Percentiles rank a stretch among this genome's conserved stretches.
These are phyloP conservation scores for Vireo altiloquus DNA, from an alignment of 2,113 vertebrate genomes.

Conservation along the genomic window DNA sequence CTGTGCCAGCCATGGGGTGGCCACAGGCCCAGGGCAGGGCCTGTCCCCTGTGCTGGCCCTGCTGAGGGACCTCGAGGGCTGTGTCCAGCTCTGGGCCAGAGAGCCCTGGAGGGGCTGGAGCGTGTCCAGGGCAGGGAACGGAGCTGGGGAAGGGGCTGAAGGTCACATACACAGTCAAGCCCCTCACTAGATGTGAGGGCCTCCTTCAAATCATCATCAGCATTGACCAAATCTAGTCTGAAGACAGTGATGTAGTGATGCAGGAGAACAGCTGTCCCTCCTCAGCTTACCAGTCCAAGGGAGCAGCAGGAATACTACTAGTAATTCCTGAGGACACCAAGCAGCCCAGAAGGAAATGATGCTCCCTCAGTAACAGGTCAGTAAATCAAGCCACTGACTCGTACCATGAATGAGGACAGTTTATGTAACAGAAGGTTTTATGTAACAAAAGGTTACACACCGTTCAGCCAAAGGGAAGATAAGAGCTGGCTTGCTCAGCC, in stretches of 20 bases:
- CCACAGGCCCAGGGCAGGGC: background rate
- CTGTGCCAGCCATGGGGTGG: background rate
- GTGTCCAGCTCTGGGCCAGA: background rate
- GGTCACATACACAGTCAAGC: background rate
- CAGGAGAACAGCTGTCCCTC: background rate
- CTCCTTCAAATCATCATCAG: background rate
- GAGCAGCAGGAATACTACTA: background rate
- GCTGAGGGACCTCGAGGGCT: background rate
- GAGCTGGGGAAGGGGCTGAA: background rate
- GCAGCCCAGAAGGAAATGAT: background rate
- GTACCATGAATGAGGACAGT: fast-evolving
- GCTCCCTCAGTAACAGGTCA: background rate
- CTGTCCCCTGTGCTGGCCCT: background rate
- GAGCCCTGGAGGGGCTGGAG: background rate
- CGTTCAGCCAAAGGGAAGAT: background rate
- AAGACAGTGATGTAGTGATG: background rate
- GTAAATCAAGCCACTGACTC: background rate
- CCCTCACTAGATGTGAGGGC: fast-evolving
- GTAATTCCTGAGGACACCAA: background rate
- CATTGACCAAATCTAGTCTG: background rate
- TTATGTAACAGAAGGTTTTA: background rate
- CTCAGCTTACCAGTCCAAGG: background rate
- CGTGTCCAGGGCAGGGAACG: fast-evolving
- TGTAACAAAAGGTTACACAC: background rate
- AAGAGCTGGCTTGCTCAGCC: background rate